phyloP scores from a whole-genome alignment of 2,888 invertebrate genomes.

The Choreutis nemorana region DNA sequence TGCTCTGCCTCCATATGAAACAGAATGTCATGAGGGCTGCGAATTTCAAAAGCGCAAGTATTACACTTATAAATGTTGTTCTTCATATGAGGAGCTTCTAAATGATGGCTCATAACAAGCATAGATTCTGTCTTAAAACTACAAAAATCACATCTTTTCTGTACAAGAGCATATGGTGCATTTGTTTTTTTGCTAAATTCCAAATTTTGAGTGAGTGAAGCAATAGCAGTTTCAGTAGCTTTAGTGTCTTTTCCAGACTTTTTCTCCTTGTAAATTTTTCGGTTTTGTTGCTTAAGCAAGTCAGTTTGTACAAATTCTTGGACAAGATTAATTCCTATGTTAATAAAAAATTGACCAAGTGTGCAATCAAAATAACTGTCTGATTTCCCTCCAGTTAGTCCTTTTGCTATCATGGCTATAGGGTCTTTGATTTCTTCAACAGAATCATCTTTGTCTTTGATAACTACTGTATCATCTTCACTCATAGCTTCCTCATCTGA shows the following conservation, averaged over 20 bases:
- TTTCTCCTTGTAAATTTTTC: conserved; percentile 80
- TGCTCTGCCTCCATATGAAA: conserved; percentile 96
- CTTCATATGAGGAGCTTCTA: conserved; percentile 92
- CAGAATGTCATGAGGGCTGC: conserved; percentile 88
- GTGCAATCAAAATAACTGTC: conserved; percentile 87
- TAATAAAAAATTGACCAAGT: conserved; percentile 90
- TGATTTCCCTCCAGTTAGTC: conserved; percentile 56
- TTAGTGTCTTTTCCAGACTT: conserved; percentile 69
- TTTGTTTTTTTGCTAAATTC: conserved; percentile 90
- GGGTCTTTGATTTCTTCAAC: conserved; percentile 61
- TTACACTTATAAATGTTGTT: conserved; percentile 89
- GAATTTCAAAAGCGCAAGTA: conserved; percentile 84
- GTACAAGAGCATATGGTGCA: conserved; percentile 78
- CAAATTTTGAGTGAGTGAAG: conserved; percentile 85
- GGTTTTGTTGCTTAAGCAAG: conserved; percentile 85
- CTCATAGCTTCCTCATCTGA: conserved; percentile 57
- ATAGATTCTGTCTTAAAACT: conserved; percentile 91
- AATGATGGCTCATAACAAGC: conserved; percentile 86
- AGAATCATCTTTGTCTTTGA: conserved; percentile 64
- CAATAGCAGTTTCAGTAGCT: conserved; percentile 82
- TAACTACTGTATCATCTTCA: conserved; percentile 57
- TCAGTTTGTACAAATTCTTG: conserved; percentile 95
- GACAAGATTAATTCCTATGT: conserved; percentile 90
- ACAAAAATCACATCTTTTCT: conserved; percentile 90
- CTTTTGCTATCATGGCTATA: conserved; percentile 41